Evolutionary conservation across 2,888 invertebrate genomes (phyloP), one percentile per base, ranked within the genome.

Genomic region (Gibbula magus): DNA sequence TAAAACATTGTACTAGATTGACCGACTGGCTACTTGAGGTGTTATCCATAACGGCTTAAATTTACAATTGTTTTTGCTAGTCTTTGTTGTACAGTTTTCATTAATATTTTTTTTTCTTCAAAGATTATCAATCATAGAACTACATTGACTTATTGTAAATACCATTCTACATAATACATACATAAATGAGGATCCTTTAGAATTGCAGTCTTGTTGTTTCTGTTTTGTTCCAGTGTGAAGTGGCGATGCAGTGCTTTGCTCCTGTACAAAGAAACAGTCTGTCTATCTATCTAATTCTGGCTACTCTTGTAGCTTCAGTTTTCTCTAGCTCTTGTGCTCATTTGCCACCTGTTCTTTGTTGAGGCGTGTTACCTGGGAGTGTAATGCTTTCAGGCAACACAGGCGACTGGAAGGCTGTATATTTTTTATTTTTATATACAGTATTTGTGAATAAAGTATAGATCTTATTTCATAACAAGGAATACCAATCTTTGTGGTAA

Each of bases 341-440:
- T 54, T 54, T 54, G 54, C 54, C 8, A 20, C 20, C 29, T 61
- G 61, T 61, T 25, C 61, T 61, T 18, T 61, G 61, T 61, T 61
- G 18, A 29, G 61, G 29, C 29, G 61, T 25, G 61, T 61, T 29
- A 56, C 29, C 22, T 61, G 25, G 61, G 61, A 20, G 16, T 61
- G 25, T 13, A 18, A 61, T 2, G 61, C 61, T 20, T 25, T 61
- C 61, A 25, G 78, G 51, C 25, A 18, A 53, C 53, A 20, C 74
- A 54, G 22, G 45, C 74, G 74, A 74, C 81, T 79, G 81, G 77
- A 61, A 84, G 76, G 82, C 85, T 85, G 86, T 84, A 85, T 84
- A 86, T 86, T 86, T 84, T 86, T 84, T 86, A 86, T 86, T 86
- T 86, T 86, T 86, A 86, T 86, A 86, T 86, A 82, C 84, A 82